Conservation (phyloP, 2,797 vertebrate genomes). For the Phrynocephalus guinanensis region DNA sequence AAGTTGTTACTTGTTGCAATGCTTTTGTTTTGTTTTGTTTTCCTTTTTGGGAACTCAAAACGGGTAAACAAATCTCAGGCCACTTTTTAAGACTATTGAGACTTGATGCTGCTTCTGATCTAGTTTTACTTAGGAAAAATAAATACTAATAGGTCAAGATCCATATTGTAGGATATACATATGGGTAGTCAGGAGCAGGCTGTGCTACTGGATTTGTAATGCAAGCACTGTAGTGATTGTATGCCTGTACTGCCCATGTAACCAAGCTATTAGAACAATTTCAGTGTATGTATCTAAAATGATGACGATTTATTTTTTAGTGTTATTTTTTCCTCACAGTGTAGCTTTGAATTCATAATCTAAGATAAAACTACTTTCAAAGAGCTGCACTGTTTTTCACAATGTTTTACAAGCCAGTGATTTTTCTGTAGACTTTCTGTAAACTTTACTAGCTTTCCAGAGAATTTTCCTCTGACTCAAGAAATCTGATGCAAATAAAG, state of each 20-base stretch:
- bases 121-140: conserved; percentile 10
- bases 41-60: neutral
- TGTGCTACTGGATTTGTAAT: neutral
- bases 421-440: conserved; percentile 3
- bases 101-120: neutral
- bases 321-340: conserved; percentile 18
- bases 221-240: conserved; percentile 54
- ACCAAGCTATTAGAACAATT: neutral
- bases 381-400: neutral
- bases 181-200: neutral
- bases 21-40: neutral
- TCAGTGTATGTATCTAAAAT: conserved; percentile 24
- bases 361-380: conserved; percentile 53
- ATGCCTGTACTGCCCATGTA: conserved; percentile 38
- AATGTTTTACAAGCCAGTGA: conserved; percentile 13
- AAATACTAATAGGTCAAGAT: neutral
- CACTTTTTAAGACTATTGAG: conserved; percentile 4
- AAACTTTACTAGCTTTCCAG: conserved; percentile 2
- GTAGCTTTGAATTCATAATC: conserved; percentile 47
- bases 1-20: neutral
- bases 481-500: neutral
- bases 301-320: neutral
- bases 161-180: neutral
- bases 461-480: neutral
- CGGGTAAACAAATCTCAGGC: neutral